These are phyloP conservation scores for Pantala flavescens DNA, from an alignment of 1,140 invertebrate species.

Conservation along the genomic window DNA sequence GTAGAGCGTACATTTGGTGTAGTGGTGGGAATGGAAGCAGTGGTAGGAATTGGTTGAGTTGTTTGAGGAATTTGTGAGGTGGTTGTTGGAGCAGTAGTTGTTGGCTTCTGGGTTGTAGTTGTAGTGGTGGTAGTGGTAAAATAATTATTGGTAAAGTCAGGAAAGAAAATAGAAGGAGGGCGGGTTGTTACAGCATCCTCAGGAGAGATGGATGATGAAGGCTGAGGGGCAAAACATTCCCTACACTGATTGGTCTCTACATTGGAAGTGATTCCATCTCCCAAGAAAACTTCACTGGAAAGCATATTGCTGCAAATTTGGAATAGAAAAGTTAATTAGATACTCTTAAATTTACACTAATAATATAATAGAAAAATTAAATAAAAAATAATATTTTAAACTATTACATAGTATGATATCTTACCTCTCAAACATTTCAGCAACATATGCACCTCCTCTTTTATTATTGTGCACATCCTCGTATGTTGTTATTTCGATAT, in stretches of 20 bases:
- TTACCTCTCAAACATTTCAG: constrained; percentile 65
- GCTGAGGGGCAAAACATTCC: constrained; percentile 39
- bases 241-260: constrained; percentile 36
- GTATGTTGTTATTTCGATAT: constrained; percentile 56
- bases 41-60: constrained; percentile 30
- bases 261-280: constrained; percentile 45
- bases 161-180: constrained; percentile 17
- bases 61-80: constrained; percentile 26
- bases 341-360: too few species aligned
- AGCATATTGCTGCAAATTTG: constrained; percentile 37
- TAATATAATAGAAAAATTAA: too few species aligned
- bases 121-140: constrained; percentile 20
- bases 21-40: constrained; percentile 26
- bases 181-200: background rate
- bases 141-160: background rate
- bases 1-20: constrained; percentile 22
- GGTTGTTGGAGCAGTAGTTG: constrained; percentile 19
- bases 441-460: constrained; percentile 61
- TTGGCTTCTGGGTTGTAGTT: constrained; percentile 17
- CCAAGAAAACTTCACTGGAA: constrained; percentile 51
- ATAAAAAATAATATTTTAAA: too few species aligned
- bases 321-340: background rate
- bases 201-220: constrained; percentile 24
- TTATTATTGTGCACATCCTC: constrained; percentile 54
- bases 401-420: background rate